Evolutionary conservation across 2,888 invertebrate genomes (phyloP).

Genomic region (Sinotaia quadrata): DNA sequence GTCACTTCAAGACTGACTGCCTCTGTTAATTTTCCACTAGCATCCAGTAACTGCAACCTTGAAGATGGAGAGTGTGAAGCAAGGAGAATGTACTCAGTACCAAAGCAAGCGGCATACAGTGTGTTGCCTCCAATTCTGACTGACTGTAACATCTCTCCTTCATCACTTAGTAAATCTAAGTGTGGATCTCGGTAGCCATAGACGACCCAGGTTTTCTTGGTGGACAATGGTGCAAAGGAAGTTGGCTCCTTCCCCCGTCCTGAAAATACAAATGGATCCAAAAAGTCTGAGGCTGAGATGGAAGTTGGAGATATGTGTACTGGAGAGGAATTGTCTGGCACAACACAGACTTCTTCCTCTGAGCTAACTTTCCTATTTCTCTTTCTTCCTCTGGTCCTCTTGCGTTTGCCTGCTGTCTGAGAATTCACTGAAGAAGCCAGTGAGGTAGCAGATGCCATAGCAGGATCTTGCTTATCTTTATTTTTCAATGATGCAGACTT

Average conservation of each 20-base stretch:
- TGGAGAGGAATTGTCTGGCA: not conserved
- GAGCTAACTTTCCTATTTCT: not conserved
- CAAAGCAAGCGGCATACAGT: slow-evolving; percentile 5
- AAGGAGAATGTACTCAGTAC: slow-evolving; percentile 2
- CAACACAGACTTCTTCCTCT: not conserved
- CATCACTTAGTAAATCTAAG: slow-evolving; percentile 8
- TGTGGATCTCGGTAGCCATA: slow-evolving; percentile 22
- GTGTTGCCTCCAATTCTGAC: slow-evolving; percentile 17
- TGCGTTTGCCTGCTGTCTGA: not conserved
- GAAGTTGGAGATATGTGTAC: not conserved
- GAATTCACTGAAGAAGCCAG: not conserved
- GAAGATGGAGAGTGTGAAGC: slow-evolving; percentile 3
- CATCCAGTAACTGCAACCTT: not conserved
- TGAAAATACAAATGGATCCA: not conserved
- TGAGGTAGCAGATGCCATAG: slow-evolving; percentile 8
- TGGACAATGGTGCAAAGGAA: not conserved
- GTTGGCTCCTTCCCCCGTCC: not conserved
- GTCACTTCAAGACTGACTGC: not conserved
- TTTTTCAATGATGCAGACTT: not conserved
- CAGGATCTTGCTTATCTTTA: slow-evolving; percentile 1
- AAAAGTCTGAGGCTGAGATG: not conserved
- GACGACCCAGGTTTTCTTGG: slow-evolving; percentile 14
- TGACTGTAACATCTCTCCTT: not conserved
- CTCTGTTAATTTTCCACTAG: not conserved
- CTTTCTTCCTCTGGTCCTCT: not conserved